Evolutionary conservation across 2,797 vertebrate species (phyloP).

Genomic region (Enteromius afrohamiltoni): DNA sequence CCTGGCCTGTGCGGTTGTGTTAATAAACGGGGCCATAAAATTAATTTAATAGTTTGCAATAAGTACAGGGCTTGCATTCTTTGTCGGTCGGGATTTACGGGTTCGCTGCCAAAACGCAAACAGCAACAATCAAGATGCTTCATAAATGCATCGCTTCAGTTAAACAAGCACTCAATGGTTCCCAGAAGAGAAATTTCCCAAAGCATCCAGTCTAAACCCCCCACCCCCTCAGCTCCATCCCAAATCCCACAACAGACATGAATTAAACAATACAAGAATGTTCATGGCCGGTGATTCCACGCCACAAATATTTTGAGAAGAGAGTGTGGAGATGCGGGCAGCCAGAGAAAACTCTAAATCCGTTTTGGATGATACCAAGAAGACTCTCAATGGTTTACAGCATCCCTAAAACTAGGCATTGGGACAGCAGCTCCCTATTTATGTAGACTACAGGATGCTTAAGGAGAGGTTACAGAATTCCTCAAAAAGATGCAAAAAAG

Average conservation of each 20-base stretch:
- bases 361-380: constrained; percentile 41
- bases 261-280: constrained; percentile 58
- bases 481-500: background rate
- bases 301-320: constrained; percentile 59
- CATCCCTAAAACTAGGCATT: background rate
- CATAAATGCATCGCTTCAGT: constrained; percentile 30
- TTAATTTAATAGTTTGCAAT: constrained; percentile 39
- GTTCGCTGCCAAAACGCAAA: constrained; percentile 30
- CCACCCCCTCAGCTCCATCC: constrained; percentile 11
- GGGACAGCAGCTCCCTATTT: background rate
- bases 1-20: constrained; percentile 28
- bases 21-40: constrained; percentile 20
- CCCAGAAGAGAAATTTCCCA: constrained; percentile 49
- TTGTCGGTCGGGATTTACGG: constrained; percentile 14
- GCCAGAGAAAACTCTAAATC: constrained; percentile 52
- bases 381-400: constrained; percentile 24
- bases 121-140: constrained; percentile 22
- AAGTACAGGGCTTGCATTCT: constrained; percentile 46
- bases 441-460: background rate
- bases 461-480: background rate
- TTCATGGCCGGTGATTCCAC: constrained; percentile 48
- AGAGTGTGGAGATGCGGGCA: constrained; percentile 32
- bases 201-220: constrained; percentile 32
- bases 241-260: constrained; percentile 58
- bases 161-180: constrained; percentile 28